These are phyloP conservation scores for Balanococcus diminutus DNA, from an alignment of 2,888 invertebrate species.

Conservation along the genomic window DNA sequence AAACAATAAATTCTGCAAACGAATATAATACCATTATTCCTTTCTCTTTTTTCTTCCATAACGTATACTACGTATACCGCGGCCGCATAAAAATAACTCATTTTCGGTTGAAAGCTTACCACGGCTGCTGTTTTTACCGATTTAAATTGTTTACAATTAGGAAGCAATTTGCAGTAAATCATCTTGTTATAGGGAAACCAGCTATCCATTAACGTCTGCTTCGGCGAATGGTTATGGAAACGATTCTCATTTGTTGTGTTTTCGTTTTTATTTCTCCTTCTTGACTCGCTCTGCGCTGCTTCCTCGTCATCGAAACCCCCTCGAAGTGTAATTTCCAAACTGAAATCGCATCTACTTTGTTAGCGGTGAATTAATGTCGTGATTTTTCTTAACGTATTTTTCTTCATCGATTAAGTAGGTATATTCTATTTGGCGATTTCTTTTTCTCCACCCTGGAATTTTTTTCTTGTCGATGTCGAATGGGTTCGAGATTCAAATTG, in stretches of 20 bases:
- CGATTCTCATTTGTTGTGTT: slow-evolving; percentile 13
- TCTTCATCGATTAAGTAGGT: not conserved
- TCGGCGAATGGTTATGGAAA: slow-evolving; percentile 15
- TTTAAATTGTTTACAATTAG: slow-evolving; percentile 34
- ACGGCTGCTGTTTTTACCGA: slow-evolving; percentile 32
- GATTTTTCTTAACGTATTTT: not conserved
- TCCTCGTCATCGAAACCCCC: too few relatives aligned
- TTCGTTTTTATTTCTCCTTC: not conserved
- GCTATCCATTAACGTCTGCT: slow-evolving; percentile 27
- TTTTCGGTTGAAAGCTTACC: slow-evolving; percentile 34
- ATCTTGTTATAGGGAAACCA: slow-evolving; percentile 23
- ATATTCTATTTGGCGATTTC: not conserved
- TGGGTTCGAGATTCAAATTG: too few relatives aligned
- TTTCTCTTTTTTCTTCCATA: slow-evolving; percentile 16
- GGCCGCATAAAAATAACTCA: slow-evolving; percentile 19
- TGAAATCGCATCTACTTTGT: not conserved
- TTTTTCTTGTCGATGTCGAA: too few relatives aligned
- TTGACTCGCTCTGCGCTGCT: not conserved
- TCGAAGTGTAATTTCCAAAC: not conserved
- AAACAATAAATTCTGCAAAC: slow-evolving; percentile 28
- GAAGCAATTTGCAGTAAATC: slow-evolving; percentile 34
- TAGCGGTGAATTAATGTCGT: not conserved
- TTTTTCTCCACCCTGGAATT: too few relatives aligned
- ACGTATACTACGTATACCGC: too few relatives aligned
- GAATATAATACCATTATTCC: slow-evolving; percentile 26